Conservation (phyloP, 2,797 vertebrate species). For the Ctenochaetus hawaiiensis region DNA sequence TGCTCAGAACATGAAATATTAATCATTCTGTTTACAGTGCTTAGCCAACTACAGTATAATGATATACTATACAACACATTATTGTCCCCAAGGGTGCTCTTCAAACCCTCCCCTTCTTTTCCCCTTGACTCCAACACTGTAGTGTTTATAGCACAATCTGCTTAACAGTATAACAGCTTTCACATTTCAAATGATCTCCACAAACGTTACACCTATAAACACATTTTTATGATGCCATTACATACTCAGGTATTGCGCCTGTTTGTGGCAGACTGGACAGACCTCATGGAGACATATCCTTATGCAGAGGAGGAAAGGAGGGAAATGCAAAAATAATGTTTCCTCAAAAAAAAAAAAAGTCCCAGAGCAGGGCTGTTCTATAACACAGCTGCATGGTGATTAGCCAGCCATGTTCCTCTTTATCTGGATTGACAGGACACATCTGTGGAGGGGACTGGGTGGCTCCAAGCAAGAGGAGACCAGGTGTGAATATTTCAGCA, state of each 20-base stretch:
- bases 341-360: constrained; percentile 11
- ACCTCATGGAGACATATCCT: constrained; percentile 7
- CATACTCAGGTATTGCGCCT: constrained; percentile 25
- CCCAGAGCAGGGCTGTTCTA: constrained; percentile 38
- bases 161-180: constrained; percentile 60
- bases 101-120: constrained; percentile 44
- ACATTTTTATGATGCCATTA: constrained; percentile 64
- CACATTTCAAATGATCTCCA: constrained; percentile 68
- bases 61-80: constrained; percentile 60
- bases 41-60: constrained; percentile 65
- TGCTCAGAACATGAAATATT: constrained; percentile 71
- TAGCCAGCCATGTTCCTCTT: constrained; percentile 79
- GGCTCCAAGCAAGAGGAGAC: constrained; percentile 61
- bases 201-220: constrained; percentile 68
- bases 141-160: constrained; percentile 69
- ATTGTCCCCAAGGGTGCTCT: constrained; percentile 66
- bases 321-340: constrained; percentile 27
- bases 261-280: constrained; percentile 9
- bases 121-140: constrained; percentile 53
- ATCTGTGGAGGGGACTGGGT: constrained; percentile 76
- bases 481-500: constrained; percentile 81
- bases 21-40: constrained; percentile 70
- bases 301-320: background rate
- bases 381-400: constrained; percentile 59
- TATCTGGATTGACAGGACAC: constrained; percentile 82